Conservation (phyloP, 2,888 invertebrate species). For the Netelia melanura region DNA sequence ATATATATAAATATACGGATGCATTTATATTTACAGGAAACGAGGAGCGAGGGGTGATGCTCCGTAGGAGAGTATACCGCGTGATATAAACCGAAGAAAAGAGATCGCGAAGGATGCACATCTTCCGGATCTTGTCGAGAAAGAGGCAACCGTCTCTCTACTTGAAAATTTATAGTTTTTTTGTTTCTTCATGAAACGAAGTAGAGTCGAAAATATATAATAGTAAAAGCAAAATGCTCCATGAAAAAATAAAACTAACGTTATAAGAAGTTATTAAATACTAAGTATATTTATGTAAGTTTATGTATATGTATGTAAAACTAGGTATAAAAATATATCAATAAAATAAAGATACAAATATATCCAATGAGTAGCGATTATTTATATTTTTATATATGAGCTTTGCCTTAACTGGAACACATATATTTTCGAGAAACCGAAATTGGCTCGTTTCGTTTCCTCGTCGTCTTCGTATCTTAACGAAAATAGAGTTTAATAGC, state of each 20-base stretch:
- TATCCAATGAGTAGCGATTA: too few relatives aligned
- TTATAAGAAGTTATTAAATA: too few relatives aligned
- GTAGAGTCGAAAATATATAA: background rate
- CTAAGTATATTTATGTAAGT: too few relatives aligned
- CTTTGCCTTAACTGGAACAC: too few relatives aligned
- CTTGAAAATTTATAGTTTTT: slow-evolving; percentile 19
- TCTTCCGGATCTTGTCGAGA: slow-evolving; percentile 9
- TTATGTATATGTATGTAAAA: too few relatives aligned
- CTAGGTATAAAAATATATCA: too few relatives aligned
- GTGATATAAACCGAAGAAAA: slow-evolving; percentile 43
- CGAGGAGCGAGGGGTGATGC: background rate
- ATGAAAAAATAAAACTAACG: background rate
- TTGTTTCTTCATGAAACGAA: background rate
- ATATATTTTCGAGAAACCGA: too few relatives aligned
- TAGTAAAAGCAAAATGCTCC: background rate
- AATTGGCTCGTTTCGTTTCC: too few relatives aligned
- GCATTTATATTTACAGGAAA: background rate
- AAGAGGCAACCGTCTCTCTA: background rate
- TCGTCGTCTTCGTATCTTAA: background rate
- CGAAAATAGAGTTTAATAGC: background rate
- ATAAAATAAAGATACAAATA: too few relatives aligned
- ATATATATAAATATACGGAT: background rate
- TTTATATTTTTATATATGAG: too few relatives aligned
- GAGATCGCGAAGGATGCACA: slow-evolving; percentile 14
- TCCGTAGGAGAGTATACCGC: slow-evolving; percentile 9